Evolutionary conservation across 2,888 invertebrate species (phyloP).

Genomic region (Eustalomyia histrio): DNA sequence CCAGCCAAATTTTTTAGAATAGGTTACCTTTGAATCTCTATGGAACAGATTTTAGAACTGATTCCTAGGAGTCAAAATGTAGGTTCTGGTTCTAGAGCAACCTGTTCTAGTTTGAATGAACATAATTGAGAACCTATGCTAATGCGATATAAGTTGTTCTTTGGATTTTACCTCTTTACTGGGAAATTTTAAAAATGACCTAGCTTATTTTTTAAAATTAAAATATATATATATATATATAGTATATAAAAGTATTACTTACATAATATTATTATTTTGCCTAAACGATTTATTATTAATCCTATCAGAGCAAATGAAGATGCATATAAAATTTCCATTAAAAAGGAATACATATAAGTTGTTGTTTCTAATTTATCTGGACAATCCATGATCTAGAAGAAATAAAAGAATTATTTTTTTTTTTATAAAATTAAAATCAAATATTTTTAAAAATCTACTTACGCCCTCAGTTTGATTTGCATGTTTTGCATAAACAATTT

Average conservation of each 20-base stretch:
- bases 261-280: constrained; percentile 73
- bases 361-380: constrained; percentile 70
- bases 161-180: too few relatives aligned
- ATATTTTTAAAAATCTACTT: constrained; percentile 4
- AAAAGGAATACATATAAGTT: constrained; percentile 71
- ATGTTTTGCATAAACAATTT: constrained; percentile 70
- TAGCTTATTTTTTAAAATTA: neutral
- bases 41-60: too few relatives aligned
- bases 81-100: too few relatives aligned
- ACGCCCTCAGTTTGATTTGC: constrained; percentile 44
- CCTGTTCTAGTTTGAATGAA: too few relatives aligned
- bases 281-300: constrained; percentile 73
- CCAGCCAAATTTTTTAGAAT: too few relatives aligned
- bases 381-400: constrained; percentile 67
- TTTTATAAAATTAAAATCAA: neutral
- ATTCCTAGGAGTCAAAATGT: too few relatives aligned
- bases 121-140: too few relatives aligned
- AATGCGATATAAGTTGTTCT: too few relatives aligned
- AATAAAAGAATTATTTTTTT: neutral
- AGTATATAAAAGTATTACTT: constrained; percentile 62
- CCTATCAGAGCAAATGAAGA: constrained; percentile 73
- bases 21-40: too few relatives aligned
- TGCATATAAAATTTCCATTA: constrained; percentile 72
- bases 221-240: neutral
- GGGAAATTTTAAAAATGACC: too few relatives aligned